Conservation (phyloP, 2,113 vertebrate species). For the Phrynosoma blainvillii region DNA sequence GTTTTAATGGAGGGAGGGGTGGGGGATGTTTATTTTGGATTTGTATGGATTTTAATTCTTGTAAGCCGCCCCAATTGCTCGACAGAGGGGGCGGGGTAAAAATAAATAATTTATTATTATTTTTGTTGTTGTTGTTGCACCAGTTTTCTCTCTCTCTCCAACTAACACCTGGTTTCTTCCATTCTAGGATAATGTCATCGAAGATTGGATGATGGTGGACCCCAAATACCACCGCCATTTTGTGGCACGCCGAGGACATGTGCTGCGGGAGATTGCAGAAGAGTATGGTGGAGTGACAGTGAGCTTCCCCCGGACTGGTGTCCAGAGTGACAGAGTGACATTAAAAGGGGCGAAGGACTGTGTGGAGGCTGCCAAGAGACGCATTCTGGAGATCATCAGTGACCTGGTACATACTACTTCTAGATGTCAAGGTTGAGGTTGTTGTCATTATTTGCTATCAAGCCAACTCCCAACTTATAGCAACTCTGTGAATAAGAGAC, state of each 20-base stretch:
- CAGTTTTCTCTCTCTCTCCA: not conserved
- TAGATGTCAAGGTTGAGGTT: no score
- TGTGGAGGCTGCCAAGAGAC: conserved; percentile 80
- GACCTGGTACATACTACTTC: conserved; percentile 71
- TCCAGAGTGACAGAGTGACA: conserved; percentile 77
- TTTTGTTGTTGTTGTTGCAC: not conserved
- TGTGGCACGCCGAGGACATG: conserved; percentile 78
- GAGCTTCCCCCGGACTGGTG: conserved; percentile 81
- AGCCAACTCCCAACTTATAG: no score
- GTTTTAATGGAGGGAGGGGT: no score
- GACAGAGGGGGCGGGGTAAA: no score
- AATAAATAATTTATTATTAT: no score
- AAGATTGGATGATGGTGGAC: conserved; percentile 81
- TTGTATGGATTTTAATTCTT: no score
- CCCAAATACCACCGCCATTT: conserved; percentile 82
- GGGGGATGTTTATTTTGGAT: no score
- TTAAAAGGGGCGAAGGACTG: conserved; percentile 84
- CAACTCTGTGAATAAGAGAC: no score
- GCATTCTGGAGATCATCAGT: conserved; percentile 80
- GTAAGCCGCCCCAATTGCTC: no score
- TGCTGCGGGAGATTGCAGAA: conserved; percentile 80
- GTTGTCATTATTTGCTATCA: no score
- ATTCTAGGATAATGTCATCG: conserved; percentile 79
- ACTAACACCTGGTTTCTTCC: not conserved
- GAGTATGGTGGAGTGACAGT: conserved; percentile 84